Percentiles rank a stretch among this genome's conserved stretches.
These are phyloP conservation scores for Mesorhabditis sp. DNA, from an alignment of 2,888 invertebrate species.

Conservation along the genomic window DNA sequence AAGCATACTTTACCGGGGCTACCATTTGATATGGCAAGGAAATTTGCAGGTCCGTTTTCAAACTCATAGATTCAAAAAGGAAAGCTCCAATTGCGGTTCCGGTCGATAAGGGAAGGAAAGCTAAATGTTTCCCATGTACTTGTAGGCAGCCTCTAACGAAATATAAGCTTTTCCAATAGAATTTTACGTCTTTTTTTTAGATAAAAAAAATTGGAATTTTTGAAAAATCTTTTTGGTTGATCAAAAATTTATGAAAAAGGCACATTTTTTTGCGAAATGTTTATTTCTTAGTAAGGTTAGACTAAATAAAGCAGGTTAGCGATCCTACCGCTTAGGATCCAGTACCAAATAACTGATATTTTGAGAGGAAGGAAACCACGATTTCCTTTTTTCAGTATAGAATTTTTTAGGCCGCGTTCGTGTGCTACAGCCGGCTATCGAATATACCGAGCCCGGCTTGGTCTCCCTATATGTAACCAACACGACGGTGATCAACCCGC, in stretches of 20 bases:
- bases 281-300: too few relatives aligned
- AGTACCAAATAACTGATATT: too few relatives aligned
- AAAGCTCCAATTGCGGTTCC: background rate
- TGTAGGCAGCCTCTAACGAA: too few relatives aligned
- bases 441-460: conserved; percentile 37
- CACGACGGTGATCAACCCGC: conserved; percentile 35
- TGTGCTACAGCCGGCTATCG: conserved; percentile 40
- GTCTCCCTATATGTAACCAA: conserved; percentile 43
- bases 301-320: too few relatives aligned
- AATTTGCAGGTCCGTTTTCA: conserved; percentile 12
- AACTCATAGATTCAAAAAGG: background rate
- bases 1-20: conserved; percentile 12
- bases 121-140: background rate
- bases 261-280: too few relatives aligned
- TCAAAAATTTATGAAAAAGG: too few relatives aligned
- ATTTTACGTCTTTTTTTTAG: background rate
- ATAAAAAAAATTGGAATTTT: too few relatives aligned
- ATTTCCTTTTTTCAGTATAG: background rate
- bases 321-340: too few relatives aligned
- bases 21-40: conserved; percentile 13
- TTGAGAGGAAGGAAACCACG: too few relatives aligned
- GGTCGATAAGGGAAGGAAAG: background rate
- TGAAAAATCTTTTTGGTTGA: too few relatives aligned
- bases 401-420: conserved; percentile 23
- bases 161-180: background rate